Evolutionary conservation across 1,140 invertebrate genomes (phyloP).

Genomic region (Drosophila pallidifrons): DNA sequence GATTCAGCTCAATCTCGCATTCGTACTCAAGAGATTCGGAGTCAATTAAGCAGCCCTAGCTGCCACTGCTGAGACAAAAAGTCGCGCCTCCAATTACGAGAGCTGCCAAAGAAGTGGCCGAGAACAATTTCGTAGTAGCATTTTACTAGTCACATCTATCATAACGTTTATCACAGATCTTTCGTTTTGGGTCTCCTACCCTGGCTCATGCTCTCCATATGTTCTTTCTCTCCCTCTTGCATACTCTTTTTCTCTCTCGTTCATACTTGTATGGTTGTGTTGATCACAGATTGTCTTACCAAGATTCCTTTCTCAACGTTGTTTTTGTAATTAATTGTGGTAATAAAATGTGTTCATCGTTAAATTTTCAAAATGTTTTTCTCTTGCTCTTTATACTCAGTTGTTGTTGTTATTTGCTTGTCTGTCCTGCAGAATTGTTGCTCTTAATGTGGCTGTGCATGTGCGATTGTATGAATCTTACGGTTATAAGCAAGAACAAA

Average conservation of each 20-base stretch:
- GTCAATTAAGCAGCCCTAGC: conserved; percentile 51
- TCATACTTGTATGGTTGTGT: conserved; percentile 19
- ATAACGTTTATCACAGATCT: conserved; percentile 72
- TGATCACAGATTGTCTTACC: conserved; percentile 63
- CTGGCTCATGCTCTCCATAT: conserved; percentile 10
- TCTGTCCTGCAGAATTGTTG: conserved; percentile 16
- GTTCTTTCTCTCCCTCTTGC: conserved; percentile 13
- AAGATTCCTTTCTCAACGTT: conserved; percentile 69
- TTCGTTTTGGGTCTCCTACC: conserved; percentile 12
- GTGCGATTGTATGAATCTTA: conserved; percentile 73
- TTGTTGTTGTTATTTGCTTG: conserved; percentile 33
- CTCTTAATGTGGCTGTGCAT: not conserved
- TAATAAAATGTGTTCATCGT: conserved; percentile 84
- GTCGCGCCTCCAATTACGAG: conserved; percentile 65
- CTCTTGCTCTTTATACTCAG: conserved; percentile 51
- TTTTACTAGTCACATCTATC: conserved; percentile 83
- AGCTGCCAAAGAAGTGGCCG: conserved; percentile 28
- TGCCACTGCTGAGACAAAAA: conserved; percentile 25
- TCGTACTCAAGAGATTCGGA: not conserved
- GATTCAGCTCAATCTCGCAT: conserved; percentile 11
- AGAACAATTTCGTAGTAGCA: conserved; percentile 82
- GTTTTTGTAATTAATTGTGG: conserved; percentile 84
- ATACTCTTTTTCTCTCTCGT: conserved; percentile 9
- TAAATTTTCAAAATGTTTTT: conserved; percentile 83
- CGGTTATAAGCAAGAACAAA: conserved; percentile 50